Conservation (phyloP, 35 echinoderm and acorn worm genomes). For the Ophioderma brevispina region DNA sequence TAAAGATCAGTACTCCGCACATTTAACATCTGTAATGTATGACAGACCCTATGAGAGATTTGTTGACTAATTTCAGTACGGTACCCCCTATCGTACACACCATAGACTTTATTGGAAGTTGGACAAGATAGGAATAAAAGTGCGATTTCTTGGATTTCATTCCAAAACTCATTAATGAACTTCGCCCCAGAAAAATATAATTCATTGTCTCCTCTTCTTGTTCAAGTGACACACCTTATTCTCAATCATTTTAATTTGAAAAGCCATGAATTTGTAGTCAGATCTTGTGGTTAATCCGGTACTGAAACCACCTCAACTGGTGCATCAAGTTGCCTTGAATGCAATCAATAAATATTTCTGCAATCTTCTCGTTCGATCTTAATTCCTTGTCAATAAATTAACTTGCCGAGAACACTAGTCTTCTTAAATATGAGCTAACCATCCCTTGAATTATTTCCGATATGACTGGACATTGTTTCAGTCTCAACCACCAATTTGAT, state of each 20-base stretch:
- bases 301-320: not conserved
- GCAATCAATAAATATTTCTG: not conserved
- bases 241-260: not conserved
- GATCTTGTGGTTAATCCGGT: not conserved
- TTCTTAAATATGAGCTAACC: not conserved
- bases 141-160: not conserved
- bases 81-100: not conserved
- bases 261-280: not conserved
- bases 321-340: not conserved
- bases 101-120: not conserved
- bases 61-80: not conserved
- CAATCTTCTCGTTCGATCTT: not conserved
- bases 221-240: not conserved
- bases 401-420: not conserved
- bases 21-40: not conserved
- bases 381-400: not conserved
- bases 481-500: not conserved
- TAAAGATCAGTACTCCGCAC: not conserved
- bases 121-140: not conserved
- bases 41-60: not conserved
- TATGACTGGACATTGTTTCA: not conserved
- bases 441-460: not conserved
- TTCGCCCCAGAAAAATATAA: not conserved
- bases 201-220: not conserved
- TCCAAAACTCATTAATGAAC: not conserved